Evolutionary conservation across 2,797 vertebrate species (phyloP), one percentile per base, ranked within the genome.

Genomic region (Lacerta viridis): DNA sequence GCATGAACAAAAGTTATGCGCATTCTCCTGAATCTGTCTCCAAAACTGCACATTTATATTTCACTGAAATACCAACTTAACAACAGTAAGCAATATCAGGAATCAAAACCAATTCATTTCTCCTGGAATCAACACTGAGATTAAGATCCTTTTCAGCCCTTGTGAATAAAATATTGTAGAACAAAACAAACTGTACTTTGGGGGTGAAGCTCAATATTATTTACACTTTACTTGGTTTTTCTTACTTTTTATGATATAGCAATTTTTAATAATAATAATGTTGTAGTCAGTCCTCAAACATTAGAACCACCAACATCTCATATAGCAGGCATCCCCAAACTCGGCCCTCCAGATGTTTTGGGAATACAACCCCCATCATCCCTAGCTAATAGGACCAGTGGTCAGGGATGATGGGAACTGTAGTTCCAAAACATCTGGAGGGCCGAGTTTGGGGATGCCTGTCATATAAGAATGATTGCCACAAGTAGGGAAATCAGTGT

Each of bases 21-120:
- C 59, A 80, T 66, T 77, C 89, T 3, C 25, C 29, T 82, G 25
- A 36, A 46, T 82, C 88, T 29, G 83, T 20, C 8, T 90, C 77
- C 76, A 39, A 8, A 2, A 18, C 36, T 55, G 80, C 0, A 5
- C 23, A 1, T 46, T 82, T 84, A 81, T 89, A 84, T 23, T 13
- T 29, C 66, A 29, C 66, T 85, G n/a, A 68, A 46, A 25, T 78
- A 86, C 29, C 3, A 93, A 2, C 20, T 83, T 86, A 4, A 59
- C 86, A 84, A 78, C 25, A 68, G 18, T 36, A 27, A 80, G 7
- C 79, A 7, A 74, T 77, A 80, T 33, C 5, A 23, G 89, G 59
- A 89, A 83, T 20, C 0, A 1, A 23, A 71, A 75, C 41, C n/a
- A 66, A 20, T 86, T 59, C 23, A 55, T 71, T 68, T 25, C 3